Conservation (phyloP, 2,888 invertebrate genomes). For the Prionchulus punctatus region DNA sequence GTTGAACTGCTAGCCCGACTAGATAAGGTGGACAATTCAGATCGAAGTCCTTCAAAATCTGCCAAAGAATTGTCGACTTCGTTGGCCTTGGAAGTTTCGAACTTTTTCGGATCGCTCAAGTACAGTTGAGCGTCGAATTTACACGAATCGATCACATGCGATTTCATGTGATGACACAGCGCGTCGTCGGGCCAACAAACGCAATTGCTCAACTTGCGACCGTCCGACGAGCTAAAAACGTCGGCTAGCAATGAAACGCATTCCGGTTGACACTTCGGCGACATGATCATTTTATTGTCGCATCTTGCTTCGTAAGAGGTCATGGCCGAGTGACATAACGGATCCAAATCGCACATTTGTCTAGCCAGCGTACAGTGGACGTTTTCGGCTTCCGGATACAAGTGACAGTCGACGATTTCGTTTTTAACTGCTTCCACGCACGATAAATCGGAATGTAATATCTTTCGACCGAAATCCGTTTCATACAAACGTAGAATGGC, state of each 20-base stretch:
- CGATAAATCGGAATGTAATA: background rate
- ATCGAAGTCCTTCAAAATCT: no score
- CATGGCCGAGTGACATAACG: background rate
- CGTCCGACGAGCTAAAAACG: background rate
- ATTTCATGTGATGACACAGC: background rate
- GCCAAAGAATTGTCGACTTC: no score
- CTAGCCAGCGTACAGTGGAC: background rate
- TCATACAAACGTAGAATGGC: conserved; percentile 29
- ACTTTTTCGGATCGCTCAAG: no score
- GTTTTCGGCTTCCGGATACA: background rate
- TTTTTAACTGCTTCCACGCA: background rate
- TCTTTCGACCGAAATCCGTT: conserved; percentile 13
- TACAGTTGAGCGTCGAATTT: background rate
- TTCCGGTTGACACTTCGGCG: background rate
- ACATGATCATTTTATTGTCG: background rate
- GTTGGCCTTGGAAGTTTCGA: no score
- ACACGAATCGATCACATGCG: background rate
- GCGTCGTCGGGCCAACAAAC: conserved; percentile 1
- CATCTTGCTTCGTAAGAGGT: background rate
- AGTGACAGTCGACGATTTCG: background rate
- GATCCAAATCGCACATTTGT: background rate
- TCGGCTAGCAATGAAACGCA: background rate
- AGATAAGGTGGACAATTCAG: no score
- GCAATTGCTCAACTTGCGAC: background rate
- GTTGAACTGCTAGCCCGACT: no score